A percentile compares a stretch with the other conserved stretches of the same genome.
Conservation (phyloP, 2,797 vertebrate genomes). For the Odontamblyopus rebecca region DNA sequence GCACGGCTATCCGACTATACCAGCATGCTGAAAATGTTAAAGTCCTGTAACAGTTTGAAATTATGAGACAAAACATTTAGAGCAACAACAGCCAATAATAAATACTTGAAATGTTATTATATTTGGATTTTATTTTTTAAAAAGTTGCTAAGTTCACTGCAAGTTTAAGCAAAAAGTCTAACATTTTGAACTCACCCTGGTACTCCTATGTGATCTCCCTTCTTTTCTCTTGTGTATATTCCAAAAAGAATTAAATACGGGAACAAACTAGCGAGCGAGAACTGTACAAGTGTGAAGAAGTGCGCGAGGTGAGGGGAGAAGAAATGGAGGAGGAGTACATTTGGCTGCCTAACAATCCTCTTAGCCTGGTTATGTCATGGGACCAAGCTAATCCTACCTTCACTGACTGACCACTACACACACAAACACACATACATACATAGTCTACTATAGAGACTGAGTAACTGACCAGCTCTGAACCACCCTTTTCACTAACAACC, state of each 20-base stretch:
- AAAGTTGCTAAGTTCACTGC: slow-evolving; percentile 9
- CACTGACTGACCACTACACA: slow-evolving; percentile 60
- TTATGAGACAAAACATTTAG: neutral
- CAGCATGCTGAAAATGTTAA: slow-evolving; percentile 13
- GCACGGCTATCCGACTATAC: slow-evolving; percentile 7
- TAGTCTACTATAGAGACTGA: neutral
- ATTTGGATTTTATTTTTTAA: too few species aligned
- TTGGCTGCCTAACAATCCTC: slow-evolving; percentile 72
- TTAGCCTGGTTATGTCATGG: slow-evolving; percentile 79
- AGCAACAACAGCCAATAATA: neutral
- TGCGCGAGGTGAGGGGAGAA: slow-evolving; percentile 51
- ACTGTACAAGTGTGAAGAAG: slow-evolving; percentile 50
- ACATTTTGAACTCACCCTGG: slow-evolving; percentile 50
- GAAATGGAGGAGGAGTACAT: slow-evolving; percentile 55
- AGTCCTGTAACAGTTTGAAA: neutral
- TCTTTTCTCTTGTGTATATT: slow-evolving; percentile 19
- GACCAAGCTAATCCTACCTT: slow-evolving; percentile 72
- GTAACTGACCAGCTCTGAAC: slow-evolving; percentile 32
- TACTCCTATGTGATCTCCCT: slow-evolving; percentile 17
- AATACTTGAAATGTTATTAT: neutral
- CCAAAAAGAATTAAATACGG: slow-evolving; percentile 11
- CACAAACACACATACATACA: slow-evolving; percentile 23
- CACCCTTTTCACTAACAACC: slow-evolving; percentile 26
- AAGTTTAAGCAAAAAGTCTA: neutral
- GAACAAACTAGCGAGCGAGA: slow-evolving; percentile 19